Evolutionary conservation across 2,888 invertebrate genomes (phyloP).

Genomic region (Drosophila colorata): DNA sequence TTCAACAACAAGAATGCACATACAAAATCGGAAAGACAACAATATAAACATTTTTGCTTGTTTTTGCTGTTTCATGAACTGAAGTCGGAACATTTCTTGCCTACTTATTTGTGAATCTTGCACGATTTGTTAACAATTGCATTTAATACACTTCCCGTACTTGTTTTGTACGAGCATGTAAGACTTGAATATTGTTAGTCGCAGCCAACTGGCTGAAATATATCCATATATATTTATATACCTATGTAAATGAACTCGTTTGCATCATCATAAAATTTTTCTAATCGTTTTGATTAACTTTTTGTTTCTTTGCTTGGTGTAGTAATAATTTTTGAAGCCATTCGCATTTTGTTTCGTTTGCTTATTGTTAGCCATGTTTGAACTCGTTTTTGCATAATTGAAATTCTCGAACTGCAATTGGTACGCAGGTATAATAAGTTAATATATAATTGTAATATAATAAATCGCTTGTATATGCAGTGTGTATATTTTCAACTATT

Average conservation of each 20-base stretch:
- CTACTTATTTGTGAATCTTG: constrained; percentile 41
- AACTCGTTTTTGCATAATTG: constrained; percentile 57
- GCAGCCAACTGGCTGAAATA: constrained; percentile 24
- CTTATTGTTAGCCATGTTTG: constrained; percentile 36
- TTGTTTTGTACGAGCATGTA: neutral
- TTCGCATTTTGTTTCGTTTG: constrained; percentile 42
- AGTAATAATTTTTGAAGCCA: constrained; percentile 56
- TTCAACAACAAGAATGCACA: constrained; percentile 42
- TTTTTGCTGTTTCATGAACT: constrained; percentile 27
- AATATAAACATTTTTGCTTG: constrained; percentile 30
- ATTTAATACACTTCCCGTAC: constrained; percentile 18
- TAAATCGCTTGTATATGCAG: constrained; percentile 30
- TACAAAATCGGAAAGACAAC: constrained; percentile 29
- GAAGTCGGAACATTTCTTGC: constrained; percentile 52
- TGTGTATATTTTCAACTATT: constrained; percentile 22
- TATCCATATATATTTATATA: constrained; percentile 1
- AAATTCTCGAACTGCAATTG: constrained; percentile 71
- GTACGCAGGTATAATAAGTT: constrained; percentile 14
- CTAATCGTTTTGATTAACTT: constrained; percentile 68
- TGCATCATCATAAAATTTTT: constrained; percentile 59
- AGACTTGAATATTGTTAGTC: constrained; percentile 9
- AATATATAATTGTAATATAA: constrained; percentile 42
- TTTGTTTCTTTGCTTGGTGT: constrained; percentile 53
- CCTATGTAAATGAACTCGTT: constrained; percentile 24
- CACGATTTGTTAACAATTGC: constrained; percentile 65